Evolutionary conservation across 2,113 vertebrate species (phyloP).

Genomic region (Martes martes): DNA sequence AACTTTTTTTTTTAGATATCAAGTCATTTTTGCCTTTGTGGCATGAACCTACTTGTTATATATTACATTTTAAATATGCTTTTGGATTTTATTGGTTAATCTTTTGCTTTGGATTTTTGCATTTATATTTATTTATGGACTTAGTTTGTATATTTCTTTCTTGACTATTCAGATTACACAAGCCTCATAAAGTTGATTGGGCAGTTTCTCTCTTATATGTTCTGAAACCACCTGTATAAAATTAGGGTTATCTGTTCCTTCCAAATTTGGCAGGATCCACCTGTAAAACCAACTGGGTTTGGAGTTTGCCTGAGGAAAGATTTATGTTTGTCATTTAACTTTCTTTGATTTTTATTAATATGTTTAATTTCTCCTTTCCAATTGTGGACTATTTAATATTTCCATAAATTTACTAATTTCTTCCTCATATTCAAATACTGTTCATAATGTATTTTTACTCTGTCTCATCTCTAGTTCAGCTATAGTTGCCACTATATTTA

Average conservation of each 20-base stretch:
- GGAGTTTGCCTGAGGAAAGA: not conserved
- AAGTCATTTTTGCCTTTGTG: not conserved
- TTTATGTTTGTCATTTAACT: not conserved
- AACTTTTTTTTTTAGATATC: not conserved
- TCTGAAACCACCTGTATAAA: not conserved
- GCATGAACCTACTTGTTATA: not conserved
- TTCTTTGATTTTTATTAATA: constrained; percentile 20
- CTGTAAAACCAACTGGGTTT: not conserved
- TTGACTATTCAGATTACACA: not conserved
- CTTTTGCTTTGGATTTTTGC: not conserved
- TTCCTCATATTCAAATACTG: not conserved
- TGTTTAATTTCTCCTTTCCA: not conserved
- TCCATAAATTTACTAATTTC: not conserved
- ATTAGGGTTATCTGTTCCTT: not conserved
- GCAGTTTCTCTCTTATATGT: not conserved
- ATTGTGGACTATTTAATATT: not conserved
- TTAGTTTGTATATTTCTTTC: not conserved
- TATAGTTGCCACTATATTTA: not conserved
- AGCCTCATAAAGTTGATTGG: not conserved
- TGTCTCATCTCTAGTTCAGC: not conserved
- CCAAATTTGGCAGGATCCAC: not conserved
- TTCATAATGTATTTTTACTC: not conserved
- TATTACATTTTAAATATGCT: not conserved
- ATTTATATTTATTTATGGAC: not conserved
- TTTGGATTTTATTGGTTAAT: not conserved